Base-by-base conservation (phyloP, 2,797 vertebrate species). In the Podarcis siculus region DNA sequence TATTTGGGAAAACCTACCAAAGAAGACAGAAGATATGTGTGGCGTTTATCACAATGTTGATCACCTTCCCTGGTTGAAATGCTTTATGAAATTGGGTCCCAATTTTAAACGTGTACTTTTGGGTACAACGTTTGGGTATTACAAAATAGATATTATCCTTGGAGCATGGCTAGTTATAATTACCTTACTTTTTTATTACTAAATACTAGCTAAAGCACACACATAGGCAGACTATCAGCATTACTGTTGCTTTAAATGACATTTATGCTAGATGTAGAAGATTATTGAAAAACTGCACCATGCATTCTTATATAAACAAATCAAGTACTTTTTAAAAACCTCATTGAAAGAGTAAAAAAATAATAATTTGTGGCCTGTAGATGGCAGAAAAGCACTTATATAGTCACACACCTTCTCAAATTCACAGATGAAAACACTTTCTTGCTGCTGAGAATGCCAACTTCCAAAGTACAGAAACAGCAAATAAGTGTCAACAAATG, bases 371-470 rank as follows among this genome's bases (percentile, higher is more conserved):
- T 42, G 39, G 93, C 93, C 96, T 92, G 89, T 95, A 97, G 97
- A 86, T 95, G 95, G 96, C 94, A 95, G 72, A 93, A 92, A 89
- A 95, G 82, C 94, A 79, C 86, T 72, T 90, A 82, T 85, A 73
- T 84, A 23, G 58, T 85, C 79, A 39, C 5, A 77, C 3, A 8
- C 1, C 9, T 94, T 77, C 42, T 17, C 12, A 5, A 0, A 15
- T 30, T 79, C 76, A 80, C 5, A 55, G 30, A 61, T 78, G 78
- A 89, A 90, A 78, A 84, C 17, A 42, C 61, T 45, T 42, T 21
- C 67, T 8, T 73, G 3, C 5, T 73, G 4, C 66, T 64, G 17
- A 37, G 55, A 80, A 35, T 73, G 66, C 5, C 5, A 45, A 82
- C 37, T 17, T 9, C 23, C 17, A 30, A 8, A 71, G 79, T 25